phyloP scores from a whole-genome alignment of 2,113 vertebrate species.

The Labeo rohita region DNA sequence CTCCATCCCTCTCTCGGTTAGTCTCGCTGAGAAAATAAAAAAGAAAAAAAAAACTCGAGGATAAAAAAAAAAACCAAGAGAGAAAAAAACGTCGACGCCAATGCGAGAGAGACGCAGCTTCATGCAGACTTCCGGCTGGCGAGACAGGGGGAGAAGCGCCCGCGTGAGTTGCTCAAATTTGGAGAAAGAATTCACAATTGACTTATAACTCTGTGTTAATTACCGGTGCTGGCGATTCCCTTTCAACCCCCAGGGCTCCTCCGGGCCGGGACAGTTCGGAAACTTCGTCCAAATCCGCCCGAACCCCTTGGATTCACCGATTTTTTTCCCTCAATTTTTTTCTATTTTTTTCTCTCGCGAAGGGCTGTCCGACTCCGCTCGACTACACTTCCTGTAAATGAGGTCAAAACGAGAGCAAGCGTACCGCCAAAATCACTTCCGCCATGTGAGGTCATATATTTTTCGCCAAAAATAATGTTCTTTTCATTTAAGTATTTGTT shows the following conservation, averaged over 20 bases:
- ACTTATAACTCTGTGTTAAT: conserved; percentile 67
- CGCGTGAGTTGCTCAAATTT: conserved; percentile 66
- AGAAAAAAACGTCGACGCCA: conserved; percentile 73
- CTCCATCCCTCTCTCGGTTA: conserved; percentile 71
- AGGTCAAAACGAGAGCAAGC: conserved; percentile 45
- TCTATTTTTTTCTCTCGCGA: conserved; percentile 62
- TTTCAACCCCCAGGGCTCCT: conserved; percentile 70
- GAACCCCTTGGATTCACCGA: conserved; percentile 69
- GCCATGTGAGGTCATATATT: conserved; percentile 48
- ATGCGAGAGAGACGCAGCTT: conserved; percentile 76
- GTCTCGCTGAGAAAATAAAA: conserved; percentile 74
- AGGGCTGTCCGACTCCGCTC: conserved; percentile 57
- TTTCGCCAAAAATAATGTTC: not conserved
- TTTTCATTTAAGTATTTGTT: not conserved
- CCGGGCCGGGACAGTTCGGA: conserved; percentile 76
- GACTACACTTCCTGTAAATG: conserved; percentile 66
- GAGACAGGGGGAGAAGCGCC: conserved; percentile 66
- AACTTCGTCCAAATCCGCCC: conserved; percentile 79
- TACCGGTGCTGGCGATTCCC: conserved; percentile 74
- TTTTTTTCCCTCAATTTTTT: conserved; percentile 66
- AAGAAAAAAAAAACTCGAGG: conserved; percentile 66
- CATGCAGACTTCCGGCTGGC: conserved; percentile 81
- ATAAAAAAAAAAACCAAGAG: conserved; percentile 74
- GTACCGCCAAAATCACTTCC: conserved; percentile 40
- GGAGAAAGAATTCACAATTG: conserved; percentile 67